Base-by-base conservation (phyloP, 2,888 invertebrate genomes). In the Plagiodera versicolora region DNA sequence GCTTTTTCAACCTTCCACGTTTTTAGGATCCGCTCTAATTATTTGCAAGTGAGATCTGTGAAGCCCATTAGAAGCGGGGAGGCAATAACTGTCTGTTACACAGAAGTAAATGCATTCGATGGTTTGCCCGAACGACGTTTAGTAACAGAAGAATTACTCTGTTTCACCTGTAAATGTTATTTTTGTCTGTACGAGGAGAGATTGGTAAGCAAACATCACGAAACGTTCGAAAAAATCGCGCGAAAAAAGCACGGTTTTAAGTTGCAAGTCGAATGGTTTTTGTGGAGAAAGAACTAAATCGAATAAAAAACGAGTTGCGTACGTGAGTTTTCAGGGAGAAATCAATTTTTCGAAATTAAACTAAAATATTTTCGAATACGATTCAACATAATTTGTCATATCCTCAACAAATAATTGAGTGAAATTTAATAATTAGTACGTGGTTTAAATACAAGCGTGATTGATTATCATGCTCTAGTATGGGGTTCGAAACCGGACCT, bases 41-140 rank as follows among this genome's bases (percentile, higher is more conserved):
- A 48, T 32, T 20, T 73, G 8, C 49, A 69, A 2, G 67, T 74
- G n/a, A 72, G 67, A 59, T 64, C 68, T 14, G 32, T 69, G 2
- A 66, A 52, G 54, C 53, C 60, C 1, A 73, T 74, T 51, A 53
- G 48, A 56, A 11, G 54, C 47, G 67, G 65, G 9, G 69, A 73
- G 56, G 71, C 72, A 58, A 68, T 74, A 17, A 72, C 71, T 1
- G 54, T 74, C 30, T 63, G 67, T 24, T 72, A 72, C 53, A 48
- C 46, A 0, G 71, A 71, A 66, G 59, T 72, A 8, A 62, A 61
- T 58, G 58, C 65, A 17, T 62, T 67, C n/a, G n/a, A n/a, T n/a
- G n/a, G n/a, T n/a, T n/a, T n/a, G n/a, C 18, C 52, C 6, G 65
- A 71, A 20, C 50, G 72, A 24, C 61, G 60, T 28, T 8, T 68